Conservation (phyloP, 1,140 invertebrate genomes). For the Linepithema humile region DNA sequence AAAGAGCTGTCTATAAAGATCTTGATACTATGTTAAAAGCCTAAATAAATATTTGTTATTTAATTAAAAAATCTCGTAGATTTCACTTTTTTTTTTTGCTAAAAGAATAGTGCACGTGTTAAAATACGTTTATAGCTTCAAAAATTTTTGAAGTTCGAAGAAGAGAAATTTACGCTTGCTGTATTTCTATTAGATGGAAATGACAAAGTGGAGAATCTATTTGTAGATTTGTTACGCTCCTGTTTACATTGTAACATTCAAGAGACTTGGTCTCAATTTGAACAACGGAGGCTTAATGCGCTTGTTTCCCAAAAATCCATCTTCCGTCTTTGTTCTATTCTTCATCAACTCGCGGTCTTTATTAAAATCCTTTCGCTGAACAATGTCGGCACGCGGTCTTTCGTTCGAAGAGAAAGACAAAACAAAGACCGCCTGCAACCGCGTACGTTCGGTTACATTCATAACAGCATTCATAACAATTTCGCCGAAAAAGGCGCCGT, state of each 20-base stretch:
- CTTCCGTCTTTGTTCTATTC: not conserved
- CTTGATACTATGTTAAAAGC: not conserved
- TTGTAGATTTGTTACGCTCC: not conserved
- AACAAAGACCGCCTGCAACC: not conserved
- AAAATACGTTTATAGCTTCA: not conserved
- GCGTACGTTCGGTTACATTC: not conserved
- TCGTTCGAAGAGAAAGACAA: not conserved
- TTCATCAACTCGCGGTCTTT: not conserved
- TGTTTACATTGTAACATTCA: not conserved
- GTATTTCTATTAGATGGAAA: not conserved
- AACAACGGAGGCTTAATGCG: not conserved
- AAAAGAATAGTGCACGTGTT: not conserved
- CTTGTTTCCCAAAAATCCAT: not conserved
- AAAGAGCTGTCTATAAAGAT: not conserved
- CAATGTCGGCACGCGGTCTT: not conserved
- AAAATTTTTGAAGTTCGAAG: not conserved
- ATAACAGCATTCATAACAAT: constrained; percentile 21
- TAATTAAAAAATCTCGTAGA: not conserved
- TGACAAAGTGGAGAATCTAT: not conserved
- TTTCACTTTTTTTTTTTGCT: too few species aligned
- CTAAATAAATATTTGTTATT: not conserved
- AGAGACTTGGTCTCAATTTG: not conserved
- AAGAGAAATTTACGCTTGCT: not conserved
- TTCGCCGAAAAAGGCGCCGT: constrained; percentile 14
- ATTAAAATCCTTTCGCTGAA: not conserved